These are phyloP conservation scores for Poecilia latipinna DNA, from an alignment of 2,113 vertebrate species.

Conservation along the genomic window DNA sequence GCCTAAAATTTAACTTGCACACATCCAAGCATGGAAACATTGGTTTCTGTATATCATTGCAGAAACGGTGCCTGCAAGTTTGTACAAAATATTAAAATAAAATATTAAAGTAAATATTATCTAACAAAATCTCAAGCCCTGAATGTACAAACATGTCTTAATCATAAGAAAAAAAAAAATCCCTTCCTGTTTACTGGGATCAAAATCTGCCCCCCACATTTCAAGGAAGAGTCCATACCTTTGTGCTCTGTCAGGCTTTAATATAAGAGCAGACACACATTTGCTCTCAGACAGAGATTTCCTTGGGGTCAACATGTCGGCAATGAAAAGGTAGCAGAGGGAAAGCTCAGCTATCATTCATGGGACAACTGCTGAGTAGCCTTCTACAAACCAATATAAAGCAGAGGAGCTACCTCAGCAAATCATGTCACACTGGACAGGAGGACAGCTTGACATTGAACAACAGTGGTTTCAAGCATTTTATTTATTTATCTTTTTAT, in stretches of 20 bases:
- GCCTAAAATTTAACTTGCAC: not conserved
- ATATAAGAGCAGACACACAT: not conserved
- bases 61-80: not conserved
- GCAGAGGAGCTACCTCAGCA: slow-evolving; percentile 49
- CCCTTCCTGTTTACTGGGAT: not conserved
- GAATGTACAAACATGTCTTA: not conserved
- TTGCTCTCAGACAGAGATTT: slow-evolving; percentile 7
- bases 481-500: not conserved
- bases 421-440: slow-evolving; percentile 50
- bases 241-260: not conserved
- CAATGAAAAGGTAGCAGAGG: slow-evolving; percentile 28
- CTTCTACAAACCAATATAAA: slow-evolving; percentile 48
- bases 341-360: slow-evolving; percentile 55
- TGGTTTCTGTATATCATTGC: not conserved
- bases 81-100: not conserved
- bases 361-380: slow-evolving; percentile 36
- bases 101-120: not conserved
- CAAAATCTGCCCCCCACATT: not conserved
- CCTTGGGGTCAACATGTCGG: slow-evolving; percentile 11
- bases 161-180: too few species aligned
- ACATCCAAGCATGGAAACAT: not conserved
- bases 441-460: slow-evolving; percentile 53
- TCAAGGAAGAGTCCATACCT: not conserved
- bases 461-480: slow-evolving; percentile 21
- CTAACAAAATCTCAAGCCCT: not conserved